Percentiles rank a stretch among this genome's conserved stretches.
Evolutionary conservation across 2,113 vertebrate genomes (phyloP).

Genomic region (Ptilonorhynchus violaceus): DNA sequence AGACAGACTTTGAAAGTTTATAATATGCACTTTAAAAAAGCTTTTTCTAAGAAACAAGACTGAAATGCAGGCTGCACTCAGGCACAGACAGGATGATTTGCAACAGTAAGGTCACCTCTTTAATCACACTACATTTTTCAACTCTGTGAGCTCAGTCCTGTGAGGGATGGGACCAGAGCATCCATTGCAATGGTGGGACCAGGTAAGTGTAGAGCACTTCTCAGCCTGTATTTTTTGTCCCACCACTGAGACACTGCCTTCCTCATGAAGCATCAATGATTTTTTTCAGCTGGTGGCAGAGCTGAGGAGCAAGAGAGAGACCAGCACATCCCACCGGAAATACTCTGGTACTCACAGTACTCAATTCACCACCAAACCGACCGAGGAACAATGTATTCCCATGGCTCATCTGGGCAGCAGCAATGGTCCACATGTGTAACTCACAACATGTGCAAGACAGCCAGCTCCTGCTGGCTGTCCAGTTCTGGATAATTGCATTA

Average conservation of each 20-base stretch:
- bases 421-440: fast-evolving
- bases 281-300: neutral
- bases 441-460: neutral
- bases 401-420: neutral
- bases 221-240: neutral
- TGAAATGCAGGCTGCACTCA: neutral
- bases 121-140: neutral
- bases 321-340: neutral
- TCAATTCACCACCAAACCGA: neutral
- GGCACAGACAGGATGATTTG: neutral
- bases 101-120: neutral
- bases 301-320: neutral
- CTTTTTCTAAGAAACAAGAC: neutral
- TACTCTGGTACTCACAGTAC: neutral
- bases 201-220: neutral
- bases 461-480: neutral
- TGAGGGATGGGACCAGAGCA: neutral
- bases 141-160: neutral
- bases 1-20: neutral
- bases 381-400: fast-evolving
- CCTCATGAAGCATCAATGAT: neutral
- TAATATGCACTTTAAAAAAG: neutral
- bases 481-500: neutral
- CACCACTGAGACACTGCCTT: neutral
- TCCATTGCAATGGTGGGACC: neutral